Evolutionary conservation across 2,888 invertebrate genomes (phyloP), one percentile per base, ranked within the genome.

Genomic region (Epiblema foenella): DNA sequence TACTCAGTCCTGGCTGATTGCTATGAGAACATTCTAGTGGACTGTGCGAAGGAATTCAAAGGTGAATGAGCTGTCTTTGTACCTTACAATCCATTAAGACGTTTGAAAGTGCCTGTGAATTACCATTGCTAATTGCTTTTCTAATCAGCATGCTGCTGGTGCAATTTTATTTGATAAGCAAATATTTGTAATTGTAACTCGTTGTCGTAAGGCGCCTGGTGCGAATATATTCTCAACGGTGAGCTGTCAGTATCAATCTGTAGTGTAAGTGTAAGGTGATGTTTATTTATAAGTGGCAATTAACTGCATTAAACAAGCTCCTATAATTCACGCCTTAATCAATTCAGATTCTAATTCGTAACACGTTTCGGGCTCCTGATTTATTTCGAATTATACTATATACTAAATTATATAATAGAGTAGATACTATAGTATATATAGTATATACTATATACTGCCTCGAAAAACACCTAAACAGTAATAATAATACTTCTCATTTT

Each of bases 1-100:
- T 77, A 71, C 58, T 51, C 69, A 0, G 66, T 78, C 1, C 69
- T 78, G 9, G 68, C 73, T 17, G 72, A 77, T 20, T 75, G 78
- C 57, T 77, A 77, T 58, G 73, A 75, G 56, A 75, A 77, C 54
- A 74, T 77, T 24, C 18, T 75, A 8, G 46, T 18, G 0, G 76
- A 76, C 18, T 74, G 73, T 20, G 42, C 54, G 11, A 64, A 46
- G 17, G 68, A 67, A 12, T 70, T 69, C 29, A 66, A 66, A 68
- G 72, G 72, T 69, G 15, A 62, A 62, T 33, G 3, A 66, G 24
- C 17, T 46, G 24, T 15, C 11, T 54, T 24, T 15, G 15, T 49
- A 12, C 51, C 20, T 39, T 37, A n/a, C n/a, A n/a, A n/a, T n/a
- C n/a, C n/a, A n/a, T n/a, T n/a, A n/a, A n/a, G n/a, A n/a, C n/a